A percentile compares a stretch with the other conserved stretches of the same genome.
Evolutionary conservation across 2,113 vertebrate species (phyloP).

Genomic region (Albula goreensis): DNA sequence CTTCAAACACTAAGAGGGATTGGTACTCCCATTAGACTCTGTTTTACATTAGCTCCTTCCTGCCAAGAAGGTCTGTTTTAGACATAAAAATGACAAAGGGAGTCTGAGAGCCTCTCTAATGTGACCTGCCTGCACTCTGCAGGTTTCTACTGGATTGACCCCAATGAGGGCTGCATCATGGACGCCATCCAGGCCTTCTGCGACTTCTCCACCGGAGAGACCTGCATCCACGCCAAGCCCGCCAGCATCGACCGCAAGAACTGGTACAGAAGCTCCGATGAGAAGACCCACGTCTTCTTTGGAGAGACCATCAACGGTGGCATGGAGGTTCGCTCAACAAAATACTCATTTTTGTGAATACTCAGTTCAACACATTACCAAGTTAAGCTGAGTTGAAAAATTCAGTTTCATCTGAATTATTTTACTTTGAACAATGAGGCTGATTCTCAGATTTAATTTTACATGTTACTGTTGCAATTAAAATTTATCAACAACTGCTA

Average conservation of each 20-base stretch:
- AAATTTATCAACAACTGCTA: neutral
- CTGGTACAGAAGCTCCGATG: conserved; percentile 80
- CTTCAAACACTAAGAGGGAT: too few species aligned
- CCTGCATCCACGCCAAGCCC: conserved; percentile 87
- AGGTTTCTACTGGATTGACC: conserved; percentile 98
- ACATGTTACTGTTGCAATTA: neutral
- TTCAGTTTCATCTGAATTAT: neutral
- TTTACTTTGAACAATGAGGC: neutral
- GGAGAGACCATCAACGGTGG: conserved; percentile 95
- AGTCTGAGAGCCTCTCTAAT: neutral
- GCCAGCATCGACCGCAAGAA: conserved; percentile 82
- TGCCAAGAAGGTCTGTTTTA: too few species aligned
- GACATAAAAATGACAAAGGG: neutral
- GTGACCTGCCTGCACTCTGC: neutral
- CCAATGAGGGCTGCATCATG: conserved; percentile 93
- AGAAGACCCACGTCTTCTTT: conserved; percentile 87
- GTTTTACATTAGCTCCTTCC: neutral
- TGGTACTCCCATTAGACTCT: neutral
- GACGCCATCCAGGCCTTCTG: conserved; percentile 95
- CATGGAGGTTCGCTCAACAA: conserved; percentile 77
- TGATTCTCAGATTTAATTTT: neutral
- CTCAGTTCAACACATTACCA: too few species aligned
- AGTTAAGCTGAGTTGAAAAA: too few species aligned
- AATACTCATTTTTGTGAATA: too few species aligned
- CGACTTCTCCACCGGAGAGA: conserved; percentile 89